Base-by-base conservation (phyloP, 2,113 vertebrate genomes). In the Barbus barbus region DNA sequence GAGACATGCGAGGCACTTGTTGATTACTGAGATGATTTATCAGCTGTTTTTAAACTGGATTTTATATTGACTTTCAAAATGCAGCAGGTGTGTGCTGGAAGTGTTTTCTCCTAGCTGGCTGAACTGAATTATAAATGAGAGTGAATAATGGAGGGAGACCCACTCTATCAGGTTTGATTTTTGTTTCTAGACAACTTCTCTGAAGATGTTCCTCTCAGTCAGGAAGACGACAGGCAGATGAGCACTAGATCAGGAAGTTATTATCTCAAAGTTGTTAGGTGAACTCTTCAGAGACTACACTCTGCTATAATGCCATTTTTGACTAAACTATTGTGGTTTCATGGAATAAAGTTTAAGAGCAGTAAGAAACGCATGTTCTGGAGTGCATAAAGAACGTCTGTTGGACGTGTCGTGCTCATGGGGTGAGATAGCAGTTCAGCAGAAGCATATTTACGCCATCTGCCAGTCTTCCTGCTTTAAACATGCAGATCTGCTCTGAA, bases 371-470 rank as follows among this genome's bases (percentile, higher is more conserved):
- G 9, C 18, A 51, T 18, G 26, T 69, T 51, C 44, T 48, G 61
- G n/a, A 81, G 5, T 44, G 24, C 61, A 51, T 69, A 81, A 81
- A 81, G 61, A 33, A 71, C n/a, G 48, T 84, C 65, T 76, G 67
- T 73, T 58, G 22, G 75, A 22, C n/a, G 9, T 31, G 41, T 53
- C 31, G 41, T 22, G 44, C 36, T 69, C 78, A 79, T 26, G 46
- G 48, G 77, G 51, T 77, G 61, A 72, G 72, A 82, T 76, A 75
- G 67, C 82, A 84, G 84, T 88, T 86, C 81, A 88, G 61, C 44
- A 65, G 12, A 81, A 84, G 67, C 87, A 82, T 82, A 84, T 76
- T 86, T 58, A 56, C 46, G 46, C 87, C 82, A 88, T 88, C 82
- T 88, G 87, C 36, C 82, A 76, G 22, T 65, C 78, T 74, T 77